Evolutionary conservation across 2,888 invertebrate genomes (phyloP).

Genomic region (Parelbella ahira): DNA sequence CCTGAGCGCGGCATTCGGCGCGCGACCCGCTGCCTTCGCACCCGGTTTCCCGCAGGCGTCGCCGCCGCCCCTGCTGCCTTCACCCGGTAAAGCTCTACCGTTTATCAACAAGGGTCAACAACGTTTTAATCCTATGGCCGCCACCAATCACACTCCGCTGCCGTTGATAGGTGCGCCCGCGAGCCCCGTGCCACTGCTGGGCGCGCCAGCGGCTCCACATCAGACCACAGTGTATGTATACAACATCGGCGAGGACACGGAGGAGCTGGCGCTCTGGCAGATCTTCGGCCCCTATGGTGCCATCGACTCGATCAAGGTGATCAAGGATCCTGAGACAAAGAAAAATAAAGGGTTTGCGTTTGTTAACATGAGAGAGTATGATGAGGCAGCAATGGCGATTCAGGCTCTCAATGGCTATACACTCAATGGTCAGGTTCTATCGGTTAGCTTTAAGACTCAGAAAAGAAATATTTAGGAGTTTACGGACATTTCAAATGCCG

Average conservation of each 20-base stretch:
- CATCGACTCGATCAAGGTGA: constrained; percentile 77
- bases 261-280: constrained; percentile 77
- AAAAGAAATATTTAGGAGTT: constrained; percentile 72
- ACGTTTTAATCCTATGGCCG: constrained; percentile 75
- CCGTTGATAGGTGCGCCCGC: constrained; percentile 69
- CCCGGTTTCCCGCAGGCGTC: constrained; percentile 69
- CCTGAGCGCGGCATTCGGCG: constrained; percentile 62
- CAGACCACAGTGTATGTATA: constrained; percentile 79
- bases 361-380: constrained; percentile 78
- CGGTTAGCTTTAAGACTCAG: constrained; percentile 80
- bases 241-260: constrained; percentile 77
- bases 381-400: constrained; percentile 77
- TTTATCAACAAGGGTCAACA: constrained; percentile 77
- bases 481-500: constrained; percentile 67
- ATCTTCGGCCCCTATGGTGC: constrained; percentile 77
- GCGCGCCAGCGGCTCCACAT: constrained; percentile 59
- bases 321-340: constrained; percentile 78
- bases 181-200: constrained; percentile 67
- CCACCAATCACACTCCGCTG: constrained; percentile 65
- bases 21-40: constrained; percentile 61
- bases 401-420: constrained; percentile 77
- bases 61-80: constrained; percentile 71
- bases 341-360: constrained; percentile 79
- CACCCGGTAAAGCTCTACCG: constrained; percentile 74
- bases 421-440: constrained; percentile 79